Percentiles rank a stretch among this genome's conserved stretches.
Conservation (phyloP, 2,888 invertebrate species). For the Cylindroiulus punctatus region DNA sequence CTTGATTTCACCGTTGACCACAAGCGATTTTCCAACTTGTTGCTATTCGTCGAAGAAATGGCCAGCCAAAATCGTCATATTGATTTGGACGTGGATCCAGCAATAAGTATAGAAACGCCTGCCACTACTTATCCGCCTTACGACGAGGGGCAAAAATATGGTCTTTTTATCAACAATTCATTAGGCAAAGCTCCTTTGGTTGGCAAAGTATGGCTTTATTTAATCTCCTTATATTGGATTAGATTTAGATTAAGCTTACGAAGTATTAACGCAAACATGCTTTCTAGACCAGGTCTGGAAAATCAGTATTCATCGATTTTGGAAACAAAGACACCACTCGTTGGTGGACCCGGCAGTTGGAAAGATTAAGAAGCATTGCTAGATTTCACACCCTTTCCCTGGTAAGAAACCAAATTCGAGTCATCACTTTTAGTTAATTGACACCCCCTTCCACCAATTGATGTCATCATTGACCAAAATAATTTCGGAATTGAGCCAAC, state of each 20-base stretch:
- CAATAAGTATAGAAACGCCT: constrained; percentile 46
- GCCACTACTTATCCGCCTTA: constrained; percentile 55
- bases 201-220: constrained; percentile 57
- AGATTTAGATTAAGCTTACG: neutral
- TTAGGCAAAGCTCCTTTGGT: constrained; percentile 58
- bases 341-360: constrained; percentile 59
- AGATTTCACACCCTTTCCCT: constrained; percentile 59
- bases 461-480: too few relatives aligned
- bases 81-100: constrained; percentile 55
- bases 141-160: constrained; percentile 56
- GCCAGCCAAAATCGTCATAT: constrained; percentile 43
- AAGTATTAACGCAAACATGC: neutral
- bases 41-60: constrained; percentile 61
- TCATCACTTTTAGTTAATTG: too few relatives aligned
- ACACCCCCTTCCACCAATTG: too few relatives aligned
- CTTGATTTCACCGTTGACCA: constrained; percentile 65
- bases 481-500: too few relatives aligned
- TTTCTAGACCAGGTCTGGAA: constrained; percentile 54
- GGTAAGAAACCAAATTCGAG: too few relatives aligned
- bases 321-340: constrained; percentile 57
- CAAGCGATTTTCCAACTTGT: constrained; percentile 60
- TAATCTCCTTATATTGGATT: neutral
- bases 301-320: constrained; percentile 59
- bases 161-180: constrained; percentile 59
- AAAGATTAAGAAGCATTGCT: constrained; percentile 57